Conservation (phyloP, 2,888 invertebrate genomes). For the Acleris cristana region DNA sequence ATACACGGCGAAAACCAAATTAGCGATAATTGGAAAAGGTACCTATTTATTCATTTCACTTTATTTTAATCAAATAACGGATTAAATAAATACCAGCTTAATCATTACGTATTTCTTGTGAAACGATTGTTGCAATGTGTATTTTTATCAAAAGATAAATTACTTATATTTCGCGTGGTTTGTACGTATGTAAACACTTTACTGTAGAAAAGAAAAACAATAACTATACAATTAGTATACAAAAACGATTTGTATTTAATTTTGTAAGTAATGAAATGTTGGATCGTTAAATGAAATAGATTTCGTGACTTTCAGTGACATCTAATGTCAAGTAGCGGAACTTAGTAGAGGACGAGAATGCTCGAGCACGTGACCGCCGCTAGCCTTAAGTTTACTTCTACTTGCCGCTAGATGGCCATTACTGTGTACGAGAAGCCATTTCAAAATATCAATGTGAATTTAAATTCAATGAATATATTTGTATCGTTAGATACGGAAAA, state of each 20-base stretch:
- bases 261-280: no score
- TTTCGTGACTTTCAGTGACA: slow-evolving; percentile 44
- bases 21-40: slow-evolving; percentile 10
- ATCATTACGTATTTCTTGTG: neutral
- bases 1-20: slow-evolving; percentile 6
- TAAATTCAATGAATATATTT: neutral
- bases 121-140: neutral
- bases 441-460: neutral
- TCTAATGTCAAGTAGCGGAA: slow-evolving; percentile 52
- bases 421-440: neutral
- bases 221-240: no score
- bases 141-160: no score
- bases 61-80: slow-evolving; percentile 16
- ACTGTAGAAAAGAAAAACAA: no score
- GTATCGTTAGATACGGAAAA: neutral
- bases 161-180: no score
- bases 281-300: no score
- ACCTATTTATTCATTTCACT: neutral
- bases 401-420: slow-evolving; percentile 57
- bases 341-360: neutral
- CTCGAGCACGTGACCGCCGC: slow-evolving; percentile 5
- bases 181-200: no score
- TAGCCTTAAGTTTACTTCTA: slow-evolving; percentile 28
- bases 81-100: slow-evolving; percentile 14
- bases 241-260: no score